Evolutionary conservation across 2,113 vertebrate species (phyloP).

Genomic region (Perccottus glenii): DNA sequence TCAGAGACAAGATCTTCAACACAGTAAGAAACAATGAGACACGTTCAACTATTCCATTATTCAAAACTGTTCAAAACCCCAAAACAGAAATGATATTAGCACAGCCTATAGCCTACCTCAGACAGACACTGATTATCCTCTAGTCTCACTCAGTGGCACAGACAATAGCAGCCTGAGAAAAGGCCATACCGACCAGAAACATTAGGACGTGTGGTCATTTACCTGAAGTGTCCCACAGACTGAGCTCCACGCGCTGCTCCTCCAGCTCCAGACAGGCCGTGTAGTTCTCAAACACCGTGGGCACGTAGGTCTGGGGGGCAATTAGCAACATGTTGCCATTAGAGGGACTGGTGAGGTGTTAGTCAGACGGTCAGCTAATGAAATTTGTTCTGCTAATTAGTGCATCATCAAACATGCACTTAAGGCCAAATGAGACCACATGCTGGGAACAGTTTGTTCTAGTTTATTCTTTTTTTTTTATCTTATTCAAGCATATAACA

Average conservation of each 20-base stretch:
- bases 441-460: not conserved
- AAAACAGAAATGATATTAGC: too few relatives aligned
- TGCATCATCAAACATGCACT: slow-evolving; percentile 8
- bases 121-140: slow-evolving; percentile 12
- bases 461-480: slow-evolving; percentile 23
- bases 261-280: slow-evolving; percentile 94
- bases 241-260: slow-evolving; percentile 94
- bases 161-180: slow-evolving; percentile 11
- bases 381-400: slow-evolving; percentile 29
- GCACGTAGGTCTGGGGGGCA: slow-evolving; percentile 89
- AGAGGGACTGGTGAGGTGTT: slow-evolving; percentile 55
- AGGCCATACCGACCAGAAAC: not conserved
- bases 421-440: not conserved
- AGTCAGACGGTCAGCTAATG: slow-evolving; percentile 29
- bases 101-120: not conserved
- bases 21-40: too few relatives aligned
- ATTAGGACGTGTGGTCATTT: slow-evolving; percentile 41
- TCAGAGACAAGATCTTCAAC: too few relatives aligned
- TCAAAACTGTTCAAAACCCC: too few relatives aligned
- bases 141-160: slow-evolving; percentile 24
- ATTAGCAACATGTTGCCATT: slow-evolving; percentile 49
- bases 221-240: slow-evolving; percentile 98
- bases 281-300: slow-evolving; percentile 98
- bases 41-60: too few relatives aligned
- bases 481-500: slow-evolving; percentile 28